phyloP scores from a whole-genome alignment of 2,888 invertebrate species.

The Eupithecia vulgata region DNA sequence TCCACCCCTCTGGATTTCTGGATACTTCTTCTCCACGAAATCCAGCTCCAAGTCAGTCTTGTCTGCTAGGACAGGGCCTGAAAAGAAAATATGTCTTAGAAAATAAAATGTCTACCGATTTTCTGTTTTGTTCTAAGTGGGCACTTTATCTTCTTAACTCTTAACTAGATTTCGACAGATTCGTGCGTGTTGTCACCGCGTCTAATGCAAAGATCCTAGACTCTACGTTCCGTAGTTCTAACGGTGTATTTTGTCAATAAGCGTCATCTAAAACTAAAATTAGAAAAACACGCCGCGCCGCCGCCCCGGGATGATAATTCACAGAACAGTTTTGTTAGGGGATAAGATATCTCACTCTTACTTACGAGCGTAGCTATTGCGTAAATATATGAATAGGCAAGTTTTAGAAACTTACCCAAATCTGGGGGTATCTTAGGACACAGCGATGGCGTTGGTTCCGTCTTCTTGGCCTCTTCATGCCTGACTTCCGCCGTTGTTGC shows the following conservation, averaged over 20 bases:
- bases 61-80: conserved; percentile 87
- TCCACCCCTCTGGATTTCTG: conserved; percentile 92
- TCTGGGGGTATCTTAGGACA: conserved; percentile 87
- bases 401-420: conserved; percentile 79
- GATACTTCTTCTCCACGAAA: conserved; percentile 86
- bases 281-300: not conserved
- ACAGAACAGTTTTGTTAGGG: no score
- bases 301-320: no score
- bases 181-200: not conserved
- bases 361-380: no score
- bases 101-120: no score
- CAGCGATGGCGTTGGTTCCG: conserved; percentile 63
- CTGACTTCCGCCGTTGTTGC: conserved; percentile 59
- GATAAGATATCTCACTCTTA: no score
- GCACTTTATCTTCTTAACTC: not conserved
- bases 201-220: no score
- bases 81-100: conserved; percentile 27
- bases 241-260: not conserved
- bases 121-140: not conserved
- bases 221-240: no score
- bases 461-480: conserved; percentile 50
- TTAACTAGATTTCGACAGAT: not conserved
- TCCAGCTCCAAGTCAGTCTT: conserved; percentile 87
- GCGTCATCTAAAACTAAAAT: not conserved
- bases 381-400: no score